Conservation (phyloP, 2,888 invertebrate genomes). For the Diaperis boleti region DNA sequence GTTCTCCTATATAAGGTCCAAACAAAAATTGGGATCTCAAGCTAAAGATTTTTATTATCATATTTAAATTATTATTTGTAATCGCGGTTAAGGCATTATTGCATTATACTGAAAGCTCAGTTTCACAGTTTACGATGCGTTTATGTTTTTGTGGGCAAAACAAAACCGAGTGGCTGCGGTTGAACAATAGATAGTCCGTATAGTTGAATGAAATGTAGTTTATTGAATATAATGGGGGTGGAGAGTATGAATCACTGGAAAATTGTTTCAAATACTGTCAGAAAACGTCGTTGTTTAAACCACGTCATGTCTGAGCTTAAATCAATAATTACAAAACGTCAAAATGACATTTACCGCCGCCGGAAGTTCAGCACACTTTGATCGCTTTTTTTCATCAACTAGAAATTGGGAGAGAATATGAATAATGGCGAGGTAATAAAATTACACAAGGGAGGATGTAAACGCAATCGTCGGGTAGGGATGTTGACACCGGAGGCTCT, state of each 20-base stretch:
- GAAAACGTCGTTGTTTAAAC: neutral
- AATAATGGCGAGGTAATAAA: slow-evolving; percentile 12
- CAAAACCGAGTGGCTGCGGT: too few relatives aligned
- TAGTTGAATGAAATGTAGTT: too few relatives aligned
- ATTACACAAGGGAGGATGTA: slow-evolving; percentile 16
- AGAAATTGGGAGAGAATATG: slow-evolving; percentile 1
- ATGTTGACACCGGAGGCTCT: slow-evolving; percentile 11
- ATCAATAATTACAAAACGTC: slow-evolving; percentile 10
- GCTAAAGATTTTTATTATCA: too few relatives aligned
- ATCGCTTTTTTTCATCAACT: slow-evolving; percentile 8
- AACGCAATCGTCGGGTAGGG: neutral
- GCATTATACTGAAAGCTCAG: too few relatives aligned
- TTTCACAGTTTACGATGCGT: too few relatives aligned
- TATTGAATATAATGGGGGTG: neutral
- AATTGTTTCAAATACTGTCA: neutral
- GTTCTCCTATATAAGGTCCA: neutral
- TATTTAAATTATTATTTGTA: too few relatives aligned
- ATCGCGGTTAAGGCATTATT: too few relatives aligned
- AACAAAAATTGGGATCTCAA: too few relatives aligned
- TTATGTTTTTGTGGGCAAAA: too few relatives aligned
- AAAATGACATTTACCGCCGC: slow-evolving; percentile 8
- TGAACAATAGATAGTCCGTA: too few relatives aligned
- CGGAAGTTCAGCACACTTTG: slow-evolving; percentile 6
- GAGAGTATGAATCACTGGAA: neutral
- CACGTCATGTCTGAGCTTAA: slow-evolving; percentile 1